Conservation (phyloP, 2,888 invertebrate genomes). For the Macaria notata region DNA sequence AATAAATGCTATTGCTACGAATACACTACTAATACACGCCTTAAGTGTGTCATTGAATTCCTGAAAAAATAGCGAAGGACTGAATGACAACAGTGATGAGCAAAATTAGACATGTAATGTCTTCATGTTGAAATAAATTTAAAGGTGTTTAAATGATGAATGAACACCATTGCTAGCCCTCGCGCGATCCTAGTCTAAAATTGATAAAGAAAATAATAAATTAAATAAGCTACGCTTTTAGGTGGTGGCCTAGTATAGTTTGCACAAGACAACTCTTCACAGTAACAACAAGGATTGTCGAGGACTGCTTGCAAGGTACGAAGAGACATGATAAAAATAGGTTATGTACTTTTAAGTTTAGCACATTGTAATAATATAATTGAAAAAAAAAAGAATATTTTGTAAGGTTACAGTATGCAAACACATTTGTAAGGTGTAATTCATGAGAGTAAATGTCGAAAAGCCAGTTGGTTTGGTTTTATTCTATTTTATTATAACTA, state of each 20-base stretch:
- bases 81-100: too few relatives aligned
- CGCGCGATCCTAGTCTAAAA: background rate
- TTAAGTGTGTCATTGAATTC: too few relatives aligned
- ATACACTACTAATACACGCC: too few relatives aligned
- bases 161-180: background rate
- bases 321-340: conserved; percentile 73
- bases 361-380: conserved; percentile 78
- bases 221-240: conserved; percentile 38
- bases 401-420: conserved; percentile 79
- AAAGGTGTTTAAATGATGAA: too few relatives aligned
- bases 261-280: conserved; percentile 50
- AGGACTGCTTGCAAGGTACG: conserved; percentile 74
- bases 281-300: conserved; percentile 28
- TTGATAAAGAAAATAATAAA: conserved; percentile 6
- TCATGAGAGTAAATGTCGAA: conserved; percentile 80
- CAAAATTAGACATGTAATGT: too few relatives aligned
- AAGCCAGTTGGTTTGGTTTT: conserved; percentile 40
- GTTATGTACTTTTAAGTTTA: conserved; percentile 74
- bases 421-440: conserved; percentile 80
- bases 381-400: conserved; percentile 57
- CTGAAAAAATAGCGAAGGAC: too few relatives aligned
- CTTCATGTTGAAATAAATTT: too few relatives aligned
- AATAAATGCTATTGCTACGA: too few relatives aligned
- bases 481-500: background rate
- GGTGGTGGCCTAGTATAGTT: conserved; percentile 59